Evolutionary conservation across 2,113 vertebrate genomes (phyloP).

Genomic region (Eolophus roseicapilla): DNA sequence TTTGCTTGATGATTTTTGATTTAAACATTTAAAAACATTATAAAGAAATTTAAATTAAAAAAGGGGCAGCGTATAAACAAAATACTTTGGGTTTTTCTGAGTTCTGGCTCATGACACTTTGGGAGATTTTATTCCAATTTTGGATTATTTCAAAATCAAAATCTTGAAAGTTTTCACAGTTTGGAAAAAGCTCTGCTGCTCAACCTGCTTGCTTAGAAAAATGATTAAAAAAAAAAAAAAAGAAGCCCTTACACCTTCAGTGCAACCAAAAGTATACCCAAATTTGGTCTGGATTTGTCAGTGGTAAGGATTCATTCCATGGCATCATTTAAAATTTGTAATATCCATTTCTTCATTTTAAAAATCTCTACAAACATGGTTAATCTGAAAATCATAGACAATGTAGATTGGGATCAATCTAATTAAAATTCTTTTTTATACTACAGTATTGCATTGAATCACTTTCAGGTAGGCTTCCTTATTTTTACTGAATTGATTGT

Average conservation of each 20-base stretch:
- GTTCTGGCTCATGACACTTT: background rate
- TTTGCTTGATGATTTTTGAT: background rate
- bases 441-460: background rate
- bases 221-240: background rate
- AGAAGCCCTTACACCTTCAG: background rate
- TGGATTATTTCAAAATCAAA: background rate
- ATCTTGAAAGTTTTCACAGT: background rate
- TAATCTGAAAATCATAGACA: background rate
- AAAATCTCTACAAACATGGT: background rate
- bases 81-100: background rate
- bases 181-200: background rate
- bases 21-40: background rate
- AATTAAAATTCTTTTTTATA: background rate
- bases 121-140: background rate
- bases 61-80: background rate
- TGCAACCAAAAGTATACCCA: background rate
- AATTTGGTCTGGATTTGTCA: background rate
- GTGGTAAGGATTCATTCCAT: background rate
- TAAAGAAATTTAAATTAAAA: background rate
- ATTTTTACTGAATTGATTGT: background rate
- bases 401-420: background rate
- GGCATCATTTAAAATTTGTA: background rate
- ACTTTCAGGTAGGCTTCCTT: background rate
- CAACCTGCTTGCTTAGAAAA: background rate
- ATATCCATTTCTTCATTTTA: background rate